Percentiles rank a stretch among this genome's conserved stretches.
phyloP scores from a whole-genome alignment of 2,113 vertebrate genomes.

The Dolichallabes microphthalmus region DNA sequence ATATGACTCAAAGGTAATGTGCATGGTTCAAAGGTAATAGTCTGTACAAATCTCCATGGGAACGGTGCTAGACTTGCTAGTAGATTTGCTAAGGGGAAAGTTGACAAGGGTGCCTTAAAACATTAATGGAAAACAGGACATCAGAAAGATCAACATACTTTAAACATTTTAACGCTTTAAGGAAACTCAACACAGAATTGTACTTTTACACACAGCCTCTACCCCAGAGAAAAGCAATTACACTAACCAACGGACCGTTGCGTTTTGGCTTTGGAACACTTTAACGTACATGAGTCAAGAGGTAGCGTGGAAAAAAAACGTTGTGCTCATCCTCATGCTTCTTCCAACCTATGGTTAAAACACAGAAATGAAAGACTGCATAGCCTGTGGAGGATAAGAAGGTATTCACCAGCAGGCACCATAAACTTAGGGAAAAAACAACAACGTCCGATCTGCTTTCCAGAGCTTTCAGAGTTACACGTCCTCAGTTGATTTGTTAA shows the following conservation, averaged over 20 bases:
- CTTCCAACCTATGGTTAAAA: conserved; percentile 20
- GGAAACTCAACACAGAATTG: background rate
- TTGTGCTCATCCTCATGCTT: conserved; percentile 29
- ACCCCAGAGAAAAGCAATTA: conserved; percentile 16
- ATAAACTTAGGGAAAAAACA: background rate
- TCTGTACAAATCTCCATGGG: background rate
- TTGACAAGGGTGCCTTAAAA: background rate
- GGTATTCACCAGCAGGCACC: conserved; percentile 19
- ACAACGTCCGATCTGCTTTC: background rate
- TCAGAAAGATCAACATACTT: background rate
- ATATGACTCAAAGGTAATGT: background rate
- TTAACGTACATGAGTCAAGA: conserved; percentile 32
- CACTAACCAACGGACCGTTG: conserved; percentile 12
- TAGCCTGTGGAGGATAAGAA: conserved; percentile 14
- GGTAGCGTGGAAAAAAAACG: conserved; percentile 51
- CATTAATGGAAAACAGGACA: conserved; percentile 12
- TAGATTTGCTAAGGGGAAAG: background rate
- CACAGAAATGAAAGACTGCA: conserved; percentile 18
- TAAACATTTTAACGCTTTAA: background rate
- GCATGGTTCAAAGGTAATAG: background rate
- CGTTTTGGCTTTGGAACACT: conserved; percentile 43
- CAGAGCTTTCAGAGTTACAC: background rate
- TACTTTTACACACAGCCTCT: background rate
- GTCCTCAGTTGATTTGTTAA: background rate
- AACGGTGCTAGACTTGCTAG: background rate